Evolutionary conservation across 1,140 invertebrate genomes (phyloP).

Genomic region (Plodia interpunctella): DNA sequence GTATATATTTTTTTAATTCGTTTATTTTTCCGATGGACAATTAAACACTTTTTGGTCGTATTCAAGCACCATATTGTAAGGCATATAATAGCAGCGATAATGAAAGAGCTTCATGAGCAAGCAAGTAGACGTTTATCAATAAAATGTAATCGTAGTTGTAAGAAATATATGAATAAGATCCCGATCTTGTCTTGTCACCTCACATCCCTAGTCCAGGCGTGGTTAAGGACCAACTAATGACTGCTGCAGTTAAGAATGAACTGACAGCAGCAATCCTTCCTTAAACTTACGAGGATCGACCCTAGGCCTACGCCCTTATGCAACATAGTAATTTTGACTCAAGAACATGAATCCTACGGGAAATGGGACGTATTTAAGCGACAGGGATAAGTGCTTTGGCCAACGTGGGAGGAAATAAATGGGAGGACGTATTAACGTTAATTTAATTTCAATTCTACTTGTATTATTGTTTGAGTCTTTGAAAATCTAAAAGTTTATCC

Average conservation of each 20-base stretch:
- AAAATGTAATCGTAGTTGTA: too few relatives aligned
- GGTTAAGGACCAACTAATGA: slow-evolving; percentile 39
- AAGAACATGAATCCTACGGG: background rate
- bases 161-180: too few relatives aligned
- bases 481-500: too few relatives aligned
- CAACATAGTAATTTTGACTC: background rate
- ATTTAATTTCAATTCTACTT: background rate
- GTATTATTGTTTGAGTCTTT: background rate
- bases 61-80: too few relatives aligned
- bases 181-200: too few relatives aligned
- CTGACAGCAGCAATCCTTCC: slow-evolving; percentile 23
- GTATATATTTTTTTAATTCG: too few relatives aligned
- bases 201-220: background rate
- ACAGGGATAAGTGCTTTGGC: background rate
- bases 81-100: too few relatives aligned
- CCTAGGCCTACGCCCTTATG: background rate
- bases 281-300: slow-evolving; percentile 14
- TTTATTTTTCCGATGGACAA: too few relatives aligned
- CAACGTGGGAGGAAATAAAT: background rate
- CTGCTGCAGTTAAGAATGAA: slow-evolving; percentile 18
- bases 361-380: background rate
- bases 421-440: background rate
- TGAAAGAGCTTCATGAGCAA: too few relatives aligned
- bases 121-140: too few relatives aligned
- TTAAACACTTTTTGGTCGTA: too few relatives aligned